A percentile compares a stretch with the other conserved stretches of the same genome.
These are phyloP conservation scores for Syngnathus floridae DNA, from an alignment of 2,113 vertebrate genomes.

Conservation along the genomic window DNA sequence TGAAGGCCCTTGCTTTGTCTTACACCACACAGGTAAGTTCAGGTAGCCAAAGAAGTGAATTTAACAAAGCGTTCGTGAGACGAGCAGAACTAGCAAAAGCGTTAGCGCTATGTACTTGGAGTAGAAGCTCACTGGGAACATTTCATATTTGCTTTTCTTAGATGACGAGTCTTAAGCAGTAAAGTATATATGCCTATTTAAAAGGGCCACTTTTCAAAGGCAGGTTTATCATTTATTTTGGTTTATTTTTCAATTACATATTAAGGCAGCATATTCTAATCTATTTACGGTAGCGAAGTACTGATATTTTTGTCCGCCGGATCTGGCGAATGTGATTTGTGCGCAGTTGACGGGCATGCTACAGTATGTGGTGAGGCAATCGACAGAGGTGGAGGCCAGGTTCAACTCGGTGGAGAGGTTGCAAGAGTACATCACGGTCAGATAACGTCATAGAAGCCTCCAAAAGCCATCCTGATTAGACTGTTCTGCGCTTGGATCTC, in stretches of 20 bases:
- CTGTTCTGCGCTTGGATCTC: background rate
- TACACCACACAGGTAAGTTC: constrained; percentile 73
- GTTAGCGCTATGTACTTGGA: no score
- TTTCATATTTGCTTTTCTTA: no score
- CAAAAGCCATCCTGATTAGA: background rate
- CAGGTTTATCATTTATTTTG: no score
- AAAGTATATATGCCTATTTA: no score
- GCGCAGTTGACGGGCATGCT: constrained; percentile 71
- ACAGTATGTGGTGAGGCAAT: constrained; percentile 63
- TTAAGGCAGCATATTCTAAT: no score
- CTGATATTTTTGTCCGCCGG: no score
- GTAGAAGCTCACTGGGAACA: no score
- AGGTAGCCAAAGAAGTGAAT: background rate
- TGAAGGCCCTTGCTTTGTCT: constrained; percentile 75
- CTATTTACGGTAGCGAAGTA: no score
- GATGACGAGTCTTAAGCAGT: no score
- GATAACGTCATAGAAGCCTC: background rate
- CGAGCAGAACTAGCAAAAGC: no score
- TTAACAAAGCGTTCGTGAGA: background rate
- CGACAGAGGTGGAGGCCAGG: constrained; percentile 73
- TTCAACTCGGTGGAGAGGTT: constrained; percentile 75
- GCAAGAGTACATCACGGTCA: constrained; percentile 67
- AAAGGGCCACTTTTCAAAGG: no score
- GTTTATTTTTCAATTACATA: no score
- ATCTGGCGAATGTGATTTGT: background rate